phyloP scores from a whole-genome alignment of 2,888 invertebrate species.

The Stenodema calcarata region DNA sequence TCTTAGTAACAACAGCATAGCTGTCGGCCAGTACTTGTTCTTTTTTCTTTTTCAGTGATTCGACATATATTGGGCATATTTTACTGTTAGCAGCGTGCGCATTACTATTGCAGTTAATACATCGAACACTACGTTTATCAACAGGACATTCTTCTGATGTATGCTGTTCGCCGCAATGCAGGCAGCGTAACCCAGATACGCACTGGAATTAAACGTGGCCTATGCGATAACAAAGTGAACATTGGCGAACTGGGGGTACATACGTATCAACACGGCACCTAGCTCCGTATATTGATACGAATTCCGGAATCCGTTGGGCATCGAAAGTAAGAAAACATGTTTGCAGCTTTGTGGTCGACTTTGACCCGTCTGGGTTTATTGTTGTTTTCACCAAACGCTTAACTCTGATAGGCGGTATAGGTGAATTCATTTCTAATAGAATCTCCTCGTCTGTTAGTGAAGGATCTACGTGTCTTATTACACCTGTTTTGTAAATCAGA shows the following conservation, averaged over 20 bases:
- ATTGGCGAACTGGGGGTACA: not conserved
- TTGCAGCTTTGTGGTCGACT: too few relatives aligned
- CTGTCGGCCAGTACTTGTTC: not conserved
- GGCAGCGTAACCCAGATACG: not conserved
- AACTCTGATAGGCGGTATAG: too few relatives aligned
- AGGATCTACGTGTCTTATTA: too few relatives aligned
- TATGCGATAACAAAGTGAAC: too few relatives aligned
- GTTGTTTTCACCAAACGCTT: too few relatives aligned
- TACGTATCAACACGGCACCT: not conserved
- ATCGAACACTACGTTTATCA: not conserved
- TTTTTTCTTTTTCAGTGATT: not conserved
- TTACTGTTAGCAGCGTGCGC: too few relatives aligned
- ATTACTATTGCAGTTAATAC: not conserved
- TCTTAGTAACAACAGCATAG: not conserved
- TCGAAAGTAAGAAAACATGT: not conserved
- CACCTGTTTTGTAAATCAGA: too few relatives aligned
- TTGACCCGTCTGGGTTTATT: too few relatives aligned
- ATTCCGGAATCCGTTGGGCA: not conserved
- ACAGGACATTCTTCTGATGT: not conserved
- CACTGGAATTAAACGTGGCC: not conserved
- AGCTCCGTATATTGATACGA: not conserved
- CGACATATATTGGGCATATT: not conserved
- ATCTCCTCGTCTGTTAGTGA: too few relatives aligned
- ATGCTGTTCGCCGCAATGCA: not conserved
- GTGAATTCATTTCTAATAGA: too few relatives aligned